Evolutionary conservation across 2,888 invertebrate genomes (phyloP), one percentile per base, ranked within the genome.

Genomic region (Rhagonycha fulva): DNA sequence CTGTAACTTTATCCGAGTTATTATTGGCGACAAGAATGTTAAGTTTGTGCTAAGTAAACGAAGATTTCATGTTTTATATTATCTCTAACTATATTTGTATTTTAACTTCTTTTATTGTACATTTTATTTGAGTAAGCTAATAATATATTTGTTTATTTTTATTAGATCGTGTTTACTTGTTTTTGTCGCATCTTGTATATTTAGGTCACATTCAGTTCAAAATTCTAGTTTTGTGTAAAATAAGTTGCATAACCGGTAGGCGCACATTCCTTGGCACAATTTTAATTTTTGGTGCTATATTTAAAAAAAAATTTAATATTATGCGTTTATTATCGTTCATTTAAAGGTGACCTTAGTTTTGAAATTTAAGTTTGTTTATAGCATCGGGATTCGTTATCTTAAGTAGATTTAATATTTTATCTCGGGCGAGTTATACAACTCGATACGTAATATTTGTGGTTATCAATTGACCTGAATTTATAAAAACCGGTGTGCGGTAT

Each of bases 11-110:
- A 0, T 90, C 91, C 76, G 88, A 90, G n/a, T 84, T 94, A 78
- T 84, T 94, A 28, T 89, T 90, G 75, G 89, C 90, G n/a, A 89
- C 93, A 0, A 92, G 93, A 83, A 85, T 93, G 7, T 88, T 91
- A 24, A 93, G 93, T 80, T 93, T 90, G 84, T 47, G 47, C 47
- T 47, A n/a, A 47, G 47, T n/a, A n/a, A 47, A n/a, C 0, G 12
- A 47, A 47, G n/a, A 47, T 9, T 47, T 47, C 7, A 3, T 26
- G 4, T 19, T 19, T 19, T 19, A 19, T 19, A 19, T 19, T 19
- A 19, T 19, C 2, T 19, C 19, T 19, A 19, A 19, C 19, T 19
- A 19, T 19, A 19, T 19, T 19, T 2, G 19, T 19, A 19, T 19
- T 26, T 26, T 26, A 26, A 26, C 26, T 7, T 26, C 2, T 7